These are phyloP conservation scores for Sinocyclocheilus anshuiensis DNA, from an alignment of 2,113 vertebrate species.

Conservation along the genomic window DNA sequence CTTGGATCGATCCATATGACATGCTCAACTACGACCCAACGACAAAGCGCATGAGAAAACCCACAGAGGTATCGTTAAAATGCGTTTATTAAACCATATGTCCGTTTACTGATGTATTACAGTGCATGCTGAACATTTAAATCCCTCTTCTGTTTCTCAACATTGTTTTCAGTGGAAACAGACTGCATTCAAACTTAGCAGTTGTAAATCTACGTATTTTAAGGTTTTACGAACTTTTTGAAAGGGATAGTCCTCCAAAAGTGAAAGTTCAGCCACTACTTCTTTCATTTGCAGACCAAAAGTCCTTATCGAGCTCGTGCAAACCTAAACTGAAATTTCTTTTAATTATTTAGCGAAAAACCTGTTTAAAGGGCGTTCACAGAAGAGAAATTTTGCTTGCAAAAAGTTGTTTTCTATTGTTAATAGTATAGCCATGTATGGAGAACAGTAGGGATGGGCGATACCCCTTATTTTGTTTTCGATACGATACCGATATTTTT, in stretches of 20 bases:
- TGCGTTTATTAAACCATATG: background rate
- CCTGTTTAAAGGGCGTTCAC: no score
- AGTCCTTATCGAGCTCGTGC: no score
- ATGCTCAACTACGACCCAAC: conserved; percentile 73
- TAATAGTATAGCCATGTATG: no score
- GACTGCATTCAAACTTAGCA: background rate
- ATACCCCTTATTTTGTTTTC: no score
- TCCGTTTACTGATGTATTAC: background rate
- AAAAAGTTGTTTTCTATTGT: no score
- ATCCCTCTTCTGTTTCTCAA: background rate
- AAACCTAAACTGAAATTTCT: no score
- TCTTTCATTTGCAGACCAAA: no score
- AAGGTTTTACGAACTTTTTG: background rate
- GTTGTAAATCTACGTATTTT: background rate
- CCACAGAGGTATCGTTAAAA: conserved; percentile 52
- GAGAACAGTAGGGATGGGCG: no score
- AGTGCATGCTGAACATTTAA: background rate
- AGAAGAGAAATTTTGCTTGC: no score
- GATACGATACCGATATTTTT: no score
- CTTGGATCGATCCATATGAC: conserved; percentile 73
- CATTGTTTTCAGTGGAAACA: background rate
- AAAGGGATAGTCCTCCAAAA: background rate
- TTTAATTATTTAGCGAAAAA: no score
- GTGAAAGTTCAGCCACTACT: no score
- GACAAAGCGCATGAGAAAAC: conserved; percentile 68